These are phyloP conservation scores for Dipodomys ordii DNA, from an alignment of 2,113 vertebrate genomes.

Conservation along the genomic window DNA sequence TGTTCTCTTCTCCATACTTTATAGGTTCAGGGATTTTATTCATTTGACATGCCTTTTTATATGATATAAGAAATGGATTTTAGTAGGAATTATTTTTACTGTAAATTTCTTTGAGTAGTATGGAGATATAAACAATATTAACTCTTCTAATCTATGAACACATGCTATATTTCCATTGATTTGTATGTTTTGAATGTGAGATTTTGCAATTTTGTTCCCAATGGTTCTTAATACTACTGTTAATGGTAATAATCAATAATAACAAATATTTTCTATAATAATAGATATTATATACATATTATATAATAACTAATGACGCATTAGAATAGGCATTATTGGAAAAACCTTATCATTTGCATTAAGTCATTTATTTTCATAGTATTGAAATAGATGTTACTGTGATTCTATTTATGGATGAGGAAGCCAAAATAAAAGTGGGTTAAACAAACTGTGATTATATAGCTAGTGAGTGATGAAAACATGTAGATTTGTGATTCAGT, in stretches of 20 bases:
- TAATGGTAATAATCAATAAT: background rate
- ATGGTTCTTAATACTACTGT: background rate
- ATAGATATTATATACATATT: background rate
- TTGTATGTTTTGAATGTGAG: background rate
- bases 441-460: background rate
- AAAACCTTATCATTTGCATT: background rate
- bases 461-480: background rate
- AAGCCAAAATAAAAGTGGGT: background rate
- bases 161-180: background rate
- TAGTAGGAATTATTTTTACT: too few species aligned
- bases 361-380: constrained; percentile 3
- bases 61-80: background rate
- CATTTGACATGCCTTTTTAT: background rate
- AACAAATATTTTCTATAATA: background rate
- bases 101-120: background rate
- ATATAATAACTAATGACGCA: background rate
- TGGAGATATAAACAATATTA: background rate
- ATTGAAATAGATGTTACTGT: background rate
- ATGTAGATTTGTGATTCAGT: background rate
- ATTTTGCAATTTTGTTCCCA: constrained; percentile 7
- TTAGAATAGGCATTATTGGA: constrained; percentile 21
- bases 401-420: background rate
- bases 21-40: background rate
- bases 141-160: background rate
- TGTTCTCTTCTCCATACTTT: background rate